Evolutionary conservation across 2,113 vertebrate species (phyloP), one percentile per base, ranked within the genome.

Genomic region (Gavia stellata): DNA sequence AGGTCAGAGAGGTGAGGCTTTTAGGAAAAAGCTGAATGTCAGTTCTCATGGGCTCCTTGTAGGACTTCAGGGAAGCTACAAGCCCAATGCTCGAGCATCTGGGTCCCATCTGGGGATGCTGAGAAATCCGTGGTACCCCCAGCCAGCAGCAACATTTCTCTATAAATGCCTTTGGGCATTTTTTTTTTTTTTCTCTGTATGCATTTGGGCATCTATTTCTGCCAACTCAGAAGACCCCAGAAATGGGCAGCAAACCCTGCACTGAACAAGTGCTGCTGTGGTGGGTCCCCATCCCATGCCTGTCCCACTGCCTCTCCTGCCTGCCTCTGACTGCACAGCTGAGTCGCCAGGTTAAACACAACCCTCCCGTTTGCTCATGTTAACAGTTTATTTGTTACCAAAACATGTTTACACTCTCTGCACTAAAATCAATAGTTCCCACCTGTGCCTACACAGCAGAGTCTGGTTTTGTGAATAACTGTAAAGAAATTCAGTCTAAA

Each of bases 391-490:
- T 72, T 85, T 81, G 34, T 72, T 52, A 68, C 31, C 80, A 58
- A 42, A 74, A 42, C 23, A 8, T 68, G 38, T 91, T 88, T 78
- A 58, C 59, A 17, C 38, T 47, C 65, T 28, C 79, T 67, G 79
- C 53, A 23, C 70, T 28, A 15, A 67, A 77, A 72, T 93, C 94
- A 85, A 38, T 78, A 67, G 12, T 77, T 78, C 70, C 92, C 88
- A 91, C 74, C 74, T 72, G 34, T 36, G 34, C 65, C 84, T 53
- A 17, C 80, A 20, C 36, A 29, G 59, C 19, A 0, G n/a, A 82
- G 70, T 3, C 52, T 81, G 74, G 14, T 15, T 63, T 72, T 63
- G 81, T 26, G 31, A 94, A 17, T 17, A 73, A 68, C 44, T 52
- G 58, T 21, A 21, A 58, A 78, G 74, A 67, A 85, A 81, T 36